phyloP scores from a whole-genome alignment of 2,888 invertebrate species.

The Lithophane socia region DNA sequence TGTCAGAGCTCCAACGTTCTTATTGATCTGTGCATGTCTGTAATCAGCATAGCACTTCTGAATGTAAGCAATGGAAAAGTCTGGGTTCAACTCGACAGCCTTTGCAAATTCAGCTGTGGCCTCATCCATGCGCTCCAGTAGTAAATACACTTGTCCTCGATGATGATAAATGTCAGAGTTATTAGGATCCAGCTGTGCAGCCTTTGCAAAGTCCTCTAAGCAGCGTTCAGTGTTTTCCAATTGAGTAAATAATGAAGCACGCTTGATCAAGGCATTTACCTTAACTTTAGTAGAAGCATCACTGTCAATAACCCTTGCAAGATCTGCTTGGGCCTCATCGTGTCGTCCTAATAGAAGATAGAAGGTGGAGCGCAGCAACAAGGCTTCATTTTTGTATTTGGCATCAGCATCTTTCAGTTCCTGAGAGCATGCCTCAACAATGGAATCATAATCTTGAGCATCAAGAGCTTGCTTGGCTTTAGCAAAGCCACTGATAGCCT shows the following conservation, averaged over 20 bases:
- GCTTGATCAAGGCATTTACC: slow-evolving; percentile 96
- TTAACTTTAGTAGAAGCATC: slow-evolving; percentile 92
- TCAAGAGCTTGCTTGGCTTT: slow-evolving; percentile 93
- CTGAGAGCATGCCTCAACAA: slow-evolving; percentile 95
- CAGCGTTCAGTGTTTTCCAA: slow-evolving; percentile 93
- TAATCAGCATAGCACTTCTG: slow-evolving; percentile 98
- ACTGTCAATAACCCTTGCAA: slow-evolving; percentile 92
- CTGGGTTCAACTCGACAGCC: slow-evolving; percentile 95
- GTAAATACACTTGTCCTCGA: slow-evolving; percentile 96
- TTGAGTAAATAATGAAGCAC: slow-evolving; percentile 96
- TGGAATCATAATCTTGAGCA: slow-evolving; percentile 93
- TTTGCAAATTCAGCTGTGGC: slow-evolving; percentile 96
- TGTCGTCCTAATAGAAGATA: slow-evolving; percentile 94
- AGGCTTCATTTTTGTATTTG: slow-evolving; percentile 92
- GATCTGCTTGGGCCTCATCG: slow-evolving; percentile 93
- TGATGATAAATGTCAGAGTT: slow-evolving; percentile 98
- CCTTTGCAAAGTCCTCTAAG: slow-evolving; percentile 94
- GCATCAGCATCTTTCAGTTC: slow-evolving; percentile 92
- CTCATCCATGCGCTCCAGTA: slow-evolving; percentile 95
- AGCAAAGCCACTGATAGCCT: slow-evolving; percentile 91
- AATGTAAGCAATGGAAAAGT: slow-evolving; percentile 96
- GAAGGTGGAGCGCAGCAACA: slow-evolving; percentile 96
- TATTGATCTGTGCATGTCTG: slow-evolving; percentile 91
- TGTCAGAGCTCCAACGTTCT: slow-evolving; percentile 91
- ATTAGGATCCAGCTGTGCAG: slow-evolving; percentile 94